Base-by-base conservation (phyloP, 1,140 invertebrate species). In the Episyrphus balteatus region DNA sequence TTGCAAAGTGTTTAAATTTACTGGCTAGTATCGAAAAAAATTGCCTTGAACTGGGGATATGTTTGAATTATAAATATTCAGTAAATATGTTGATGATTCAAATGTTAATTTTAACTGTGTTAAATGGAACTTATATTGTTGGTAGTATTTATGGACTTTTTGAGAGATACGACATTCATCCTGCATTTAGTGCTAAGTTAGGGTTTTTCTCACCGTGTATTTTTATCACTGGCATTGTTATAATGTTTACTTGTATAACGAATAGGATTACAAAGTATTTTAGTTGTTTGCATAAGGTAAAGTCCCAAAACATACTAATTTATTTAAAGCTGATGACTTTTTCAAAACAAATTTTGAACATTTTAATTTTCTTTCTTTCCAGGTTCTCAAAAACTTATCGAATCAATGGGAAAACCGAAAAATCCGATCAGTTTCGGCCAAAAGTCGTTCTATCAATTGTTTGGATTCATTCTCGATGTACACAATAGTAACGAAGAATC, bases 401-500 rank as follows among this genome's bases (percentile, higher is more conserved):
- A 59, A 61, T 52, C 62, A 66, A 42, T 64, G 62, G 62, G 62
- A 65, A 31, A 51, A 53, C 3, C 54, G 55, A 17, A 55, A 41
- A 36, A 37, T 65, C 0, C 62, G 59, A 38, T 49, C 58, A 0
- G 51, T 63, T 1, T 47, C 51, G 10, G 56, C 61, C 31, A 66
- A 66, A 42, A 57, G 62, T 12, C 52, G 60, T 1, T 66, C 62
- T 0, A 47, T 62, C 7, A 59, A 66, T 5, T 66, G 62, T 13
- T 44, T 66, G 1, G 59, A 66, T 41, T 65, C 60, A 0, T 66
- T 66, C 14, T 66, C 62, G 6, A 65, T 66, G 62, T 65, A 66
- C 50, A 66, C 62, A 1, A 63, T 66, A 15, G 62, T 65, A 0
- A 62, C 60, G 14, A 66, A 66, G 33, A 55, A 65, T 51, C 62